phyloP scores from a whole-genome alignment of 92 coral and sea anemone species.

The Chrysogorgia sp. region DNA sequence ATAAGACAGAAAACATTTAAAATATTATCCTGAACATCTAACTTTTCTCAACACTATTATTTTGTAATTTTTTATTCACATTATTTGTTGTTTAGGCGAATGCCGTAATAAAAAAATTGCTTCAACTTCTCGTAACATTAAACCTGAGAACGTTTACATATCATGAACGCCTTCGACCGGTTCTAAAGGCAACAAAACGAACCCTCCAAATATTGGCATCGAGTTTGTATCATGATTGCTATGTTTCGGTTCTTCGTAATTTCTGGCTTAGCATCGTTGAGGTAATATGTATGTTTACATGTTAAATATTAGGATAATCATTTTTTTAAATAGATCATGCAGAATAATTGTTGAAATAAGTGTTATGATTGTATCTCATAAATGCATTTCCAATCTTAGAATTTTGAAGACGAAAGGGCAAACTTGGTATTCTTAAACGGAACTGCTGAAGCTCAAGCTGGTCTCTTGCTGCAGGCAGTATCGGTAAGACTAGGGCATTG shows the following conservation, averaged over 20 bases:
- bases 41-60: no score
- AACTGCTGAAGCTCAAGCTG: constrained; percentile 29
- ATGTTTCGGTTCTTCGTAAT: constrained; percentile 24
- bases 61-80: no score
- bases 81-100: constrained; percentile 59
- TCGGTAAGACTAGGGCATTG: constrained; percentile 11
- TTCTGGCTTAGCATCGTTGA: constrained; percentile 33
- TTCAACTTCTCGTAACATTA: constrained; percentile 64
- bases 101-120: constrained; percentile 66
- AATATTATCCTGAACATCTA: no score
- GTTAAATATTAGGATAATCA: not conserved
- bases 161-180: constrained; percentile 79
- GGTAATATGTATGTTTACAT: not conserved
- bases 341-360: no score
- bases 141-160: constrained; percentile 66
- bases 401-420: constrained; percentile 23
- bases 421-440: constrained; percentile 26
- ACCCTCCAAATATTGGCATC: constrained; percentile 15
- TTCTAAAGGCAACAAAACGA: constrained; percentile 18
- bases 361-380: not conserved
- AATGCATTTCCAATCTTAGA: not conserved
- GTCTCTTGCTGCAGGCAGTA: constrained; percentile 9
- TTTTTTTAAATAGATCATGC: not conserved
- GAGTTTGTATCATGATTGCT: constrained; percentile 25
- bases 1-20: no score